Conservation (phyloP, 2,888 invertebrate species). For the Nineta flava region DNA sequence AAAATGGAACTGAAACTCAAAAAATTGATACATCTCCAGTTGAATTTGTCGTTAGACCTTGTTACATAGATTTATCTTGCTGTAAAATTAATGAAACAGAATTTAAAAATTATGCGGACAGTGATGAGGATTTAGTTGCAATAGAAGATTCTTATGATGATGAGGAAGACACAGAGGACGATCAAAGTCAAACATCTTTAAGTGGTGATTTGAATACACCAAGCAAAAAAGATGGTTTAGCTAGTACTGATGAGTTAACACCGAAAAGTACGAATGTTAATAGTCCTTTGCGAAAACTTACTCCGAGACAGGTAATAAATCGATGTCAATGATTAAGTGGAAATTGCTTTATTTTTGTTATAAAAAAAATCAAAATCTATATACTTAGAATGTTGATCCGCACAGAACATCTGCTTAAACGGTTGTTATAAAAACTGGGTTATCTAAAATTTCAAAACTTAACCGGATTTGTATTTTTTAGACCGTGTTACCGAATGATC, state of each 20-base stretch:
- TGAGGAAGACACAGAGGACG: not conserved
- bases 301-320: conserved; percentile 23
- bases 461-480: no score
- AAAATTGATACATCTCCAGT: conserved; percentile 8
- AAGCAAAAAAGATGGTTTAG: conserved; percentile 9
- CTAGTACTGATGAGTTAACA: not conserved
- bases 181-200: not conserved
- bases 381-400: no score
- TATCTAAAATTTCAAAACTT: no score
- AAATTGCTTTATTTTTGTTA: no score
- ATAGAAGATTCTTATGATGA: conserved; percentile 14
- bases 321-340: no score
- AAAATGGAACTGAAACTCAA: conserved; percentile 8
- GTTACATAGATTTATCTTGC: conserved; percentile 20
- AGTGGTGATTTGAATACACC: conserved; percentile 2
- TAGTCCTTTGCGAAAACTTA: conserved; percentile 18
- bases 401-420: no score
- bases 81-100: not conserved
- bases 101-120: not conserved
- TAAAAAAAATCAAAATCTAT: no score
- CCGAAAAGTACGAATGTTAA: conserved; percentile 4
- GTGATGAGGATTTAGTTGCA: not conserved
- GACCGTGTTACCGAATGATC: no score
- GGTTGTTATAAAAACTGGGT: no score
- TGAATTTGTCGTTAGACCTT: conserved; percentile 16